Conservation (phyloP, 53 echinoderm and acorn worm genomes). For the Crossaster papposus region DNA sequence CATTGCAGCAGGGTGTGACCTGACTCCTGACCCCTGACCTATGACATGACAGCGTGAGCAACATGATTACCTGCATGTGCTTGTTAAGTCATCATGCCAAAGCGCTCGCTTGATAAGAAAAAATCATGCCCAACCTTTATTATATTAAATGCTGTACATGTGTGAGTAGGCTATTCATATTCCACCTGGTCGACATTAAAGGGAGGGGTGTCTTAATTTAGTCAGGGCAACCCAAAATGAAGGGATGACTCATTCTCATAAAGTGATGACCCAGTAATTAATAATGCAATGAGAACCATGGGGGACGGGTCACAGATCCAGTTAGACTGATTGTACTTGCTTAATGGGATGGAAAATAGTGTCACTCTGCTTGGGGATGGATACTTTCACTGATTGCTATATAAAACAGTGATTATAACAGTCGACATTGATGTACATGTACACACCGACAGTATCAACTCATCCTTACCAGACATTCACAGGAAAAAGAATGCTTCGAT, state of each 20-base stretch:
- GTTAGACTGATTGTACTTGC: neutral
- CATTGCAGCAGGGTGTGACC: neutral
- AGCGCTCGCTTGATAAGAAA: too few relatives aligned
- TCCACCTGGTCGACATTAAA: neutral
- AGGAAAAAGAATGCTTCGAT: neutral
- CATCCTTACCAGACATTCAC: neutral
- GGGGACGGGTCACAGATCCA: neutral
- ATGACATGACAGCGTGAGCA: neutral
- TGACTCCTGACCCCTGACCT: neutral
- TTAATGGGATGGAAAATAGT: neutral
- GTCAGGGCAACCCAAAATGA: neutral
- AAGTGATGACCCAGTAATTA: neutral
- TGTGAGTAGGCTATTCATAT: neutral
- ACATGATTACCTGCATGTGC: neutral
- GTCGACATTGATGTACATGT: neutral
- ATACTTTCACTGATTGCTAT: neutral
- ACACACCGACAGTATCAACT: neutral
- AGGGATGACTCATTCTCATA: constrained; percentile 29
- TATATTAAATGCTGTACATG: neutral
- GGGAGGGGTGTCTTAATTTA: constrained; percentile 45
- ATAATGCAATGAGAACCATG: neutral
- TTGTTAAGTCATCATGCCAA: neutral
- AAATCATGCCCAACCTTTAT: neutral
- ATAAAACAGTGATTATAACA: neutral
- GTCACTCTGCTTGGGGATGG: neutral